These are phyloP conservation scores for Orestias chungarensis DNA, from an alignment of 2,797 vertebrate genomes.

Conservation along the genomic window DNA sequence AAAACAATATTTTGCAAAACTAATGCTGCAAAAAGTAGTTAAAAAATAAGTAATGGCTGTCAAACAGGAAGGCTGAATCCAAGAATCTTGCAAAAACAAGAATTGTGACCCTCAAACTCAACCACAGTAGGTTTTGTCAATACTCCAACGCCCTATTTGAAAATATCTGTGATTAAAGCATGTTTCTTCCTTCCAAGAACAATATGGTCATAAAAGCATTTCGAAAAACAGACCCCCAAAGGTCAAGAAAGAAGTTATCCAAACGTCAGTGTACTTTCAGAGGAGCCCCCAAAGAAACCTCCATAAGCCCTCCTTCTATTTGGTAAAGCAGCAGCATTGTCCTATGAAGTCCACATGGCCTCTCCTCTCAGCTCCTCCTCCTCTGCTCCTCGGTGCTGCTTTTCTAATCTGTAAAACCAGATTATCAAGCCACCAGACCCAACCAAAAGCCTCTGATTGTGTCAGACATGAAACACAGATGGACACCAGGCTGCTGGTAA, in stretches of 20 bases:
- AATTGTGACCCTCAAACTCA: conserved; percentile 22
- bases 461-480: conserved; percentile 76
- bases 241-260: conserved; percentile 18
- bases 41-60: conserved; percentile 18
- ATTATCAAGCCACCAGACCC: conserved; percentile 79
- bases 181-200: conserved; percentile 28
- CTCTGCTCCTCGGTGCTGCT: conserved; percentile 62
- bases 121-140: conserved; percentile 44
- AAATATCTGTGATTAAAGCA: conserved; percentile 47
- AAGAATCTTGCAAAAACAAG: conserved; percentile 22
- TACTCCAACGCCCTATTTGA: conserved; percentile 20
- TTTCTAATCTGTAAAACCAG: conserved; percentile 88
- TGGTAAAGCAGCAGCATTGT: conserved; percentile 24
- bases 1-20: conserved; percentile 52
- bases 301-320: conserved; percentile 21
- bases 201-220: conserved; percentile 20
- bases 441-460: conserved; percentile 61
- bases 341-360: conserved; percentile 47
- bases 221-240: conserved; percentile 29
- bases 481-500: conserved; percentile 72
- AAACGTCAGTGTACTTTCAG: conserved; percentile 2
- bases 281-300: conserved; percentile 12
- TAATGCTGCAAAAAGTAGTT: conserved; percentile 36
- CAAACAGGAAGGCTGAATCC: conserved; percentile 11
- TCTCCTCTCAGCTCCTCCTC: conserved; percentile 48